Conservation (phyloP, 1,140 invertebrate species). For the Aphelinus certus region DNA sequence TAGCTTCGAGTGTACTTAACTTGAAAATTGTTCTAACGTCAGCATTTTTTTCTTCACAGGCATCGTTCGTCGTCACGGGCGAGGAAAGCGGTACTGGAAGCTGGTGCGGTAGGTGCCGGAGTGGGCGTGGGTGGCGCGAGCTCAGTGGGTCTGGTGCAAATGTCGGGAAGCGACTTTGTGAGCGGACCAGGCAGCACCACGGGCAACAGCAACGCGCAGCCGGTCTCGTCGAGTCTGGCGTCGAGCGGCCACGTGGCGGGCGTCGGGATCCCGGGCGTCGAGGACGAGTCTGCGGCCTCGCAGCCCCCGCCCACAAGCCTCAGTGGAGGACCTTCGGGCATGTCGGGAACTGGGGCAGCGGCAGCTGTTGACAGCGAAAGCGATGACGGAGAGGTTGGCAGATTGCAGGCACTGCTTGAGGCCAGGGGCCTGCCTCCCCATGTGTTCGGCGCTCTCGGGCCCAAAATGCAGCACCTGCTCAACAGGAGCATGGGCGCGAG, state of each 20-base stretch:
- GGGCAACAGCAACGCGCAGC: slow-evolving; percentile 10
- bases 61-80: slow-evolving; percentile 71
- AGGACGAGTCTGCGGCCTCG: background rate
- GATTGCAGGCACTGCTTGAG: slow-evolving; percentile 90
- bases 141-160: slow-evolving; percentile 52
- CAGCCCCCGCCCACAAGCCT: slow-evolving; percentile 35
- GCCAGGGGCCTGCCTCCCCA: slow-evolving; percentile 94
- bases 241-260: slow-evolving; percentile 11
- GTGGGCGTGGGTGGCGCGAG: slow-evolving; percentile 55
- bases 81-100: slow-evolving; percentile 60
- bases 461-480: slow-evolving; percentile 96
- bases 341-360: slow-evolving; percentile 58
- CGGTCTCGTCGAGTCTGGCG: slow-evolving; percentile 50
- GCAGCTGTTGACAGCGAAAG: slow-evolving; percentile 67
- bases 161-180: slow-evolving; percentile 59
- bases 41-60: slow-evolving; percentile 45
- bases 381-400: slow-evolving; percentile 89
- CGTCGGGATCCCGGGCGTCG: background rate
- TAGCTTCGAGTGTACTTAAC: background rate
- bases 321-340: slow-evolving; percentile 61
- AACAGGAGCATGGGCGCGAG: slow-evolving; percentile 91
- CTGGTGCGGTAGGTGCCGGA: slow-evolving; percentile 53
- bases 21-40: background rate
- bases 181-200: slow-evolving; percentile 9
- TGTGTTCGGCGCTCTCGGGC: slow-evolving; percentile 92